Percentiles rank a stretch among this genome's conserved stretches.
Evolutionary conservation across 2,113 vertebrate species (phyloP).

Genomic region (Cercocebus atys): DNA sequence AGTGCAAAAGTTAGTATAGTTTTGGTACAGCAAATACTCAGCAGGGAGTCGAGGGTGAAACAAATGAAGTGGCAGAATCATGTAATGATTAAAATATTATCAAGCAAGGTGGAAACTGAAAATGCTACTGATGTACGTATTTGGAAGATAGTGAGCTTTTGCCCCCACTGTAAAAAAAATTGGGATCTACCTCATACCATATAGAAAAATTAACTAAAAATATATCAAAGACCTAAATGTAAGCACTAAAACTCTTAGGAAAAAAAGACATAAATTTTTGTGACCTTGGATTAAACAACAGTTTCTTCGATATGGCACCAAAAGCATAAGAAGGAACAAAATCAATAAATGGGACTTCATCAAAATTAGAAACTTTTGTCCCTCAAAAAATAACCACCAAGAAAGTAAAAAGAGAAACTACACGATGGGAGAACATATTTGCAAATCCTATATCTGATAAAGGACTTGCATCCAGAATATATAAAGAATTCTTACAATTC

Average conservation of each 20-base stretch:
- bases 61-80: conserved; percentile 50
- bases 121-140: neutral
- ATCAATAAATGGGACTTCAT: neutral
- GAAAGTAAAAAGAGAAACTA: conserved; percentile 29
- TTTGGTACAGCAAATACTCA: conserved; percentile 57
- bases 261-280: conserved; percentile 8
- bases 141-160: conserved; percentile 39
- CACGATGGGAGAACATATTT: neutral
- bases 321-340: neutral
- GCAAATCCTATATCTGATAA: neutral
- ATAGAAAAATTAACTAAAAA: conserved; percentile 42
- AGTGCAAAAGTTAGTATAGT: conserved; percentile 19
- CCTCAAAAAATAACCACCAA: conserved; percentile 12
- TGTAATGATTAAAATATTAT: conserved; percentile 60
- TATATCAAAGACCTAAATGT: neutral
- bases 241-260: neutral
- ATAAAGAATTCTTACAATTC: conserved; percentile 28
- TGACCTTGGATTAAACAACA: neutral
- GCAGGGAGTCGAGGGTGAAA: conserved; percentile 28
- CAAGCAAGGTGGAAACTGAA: conserved; percentile 14
- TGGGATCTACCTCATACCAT: neutral
- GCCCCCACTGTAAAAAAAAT: conserved; percentile 30
- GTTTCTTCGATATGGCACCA: conserved; percentile 18
- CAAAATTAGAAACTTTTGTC: conserved; percentile 34
- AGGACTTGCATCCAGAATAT: neutral